Evolutionary conservation across 2,888 invertebrate species (phyloP).

Genomic region (Lasioglossum oenotherae): DNA sequence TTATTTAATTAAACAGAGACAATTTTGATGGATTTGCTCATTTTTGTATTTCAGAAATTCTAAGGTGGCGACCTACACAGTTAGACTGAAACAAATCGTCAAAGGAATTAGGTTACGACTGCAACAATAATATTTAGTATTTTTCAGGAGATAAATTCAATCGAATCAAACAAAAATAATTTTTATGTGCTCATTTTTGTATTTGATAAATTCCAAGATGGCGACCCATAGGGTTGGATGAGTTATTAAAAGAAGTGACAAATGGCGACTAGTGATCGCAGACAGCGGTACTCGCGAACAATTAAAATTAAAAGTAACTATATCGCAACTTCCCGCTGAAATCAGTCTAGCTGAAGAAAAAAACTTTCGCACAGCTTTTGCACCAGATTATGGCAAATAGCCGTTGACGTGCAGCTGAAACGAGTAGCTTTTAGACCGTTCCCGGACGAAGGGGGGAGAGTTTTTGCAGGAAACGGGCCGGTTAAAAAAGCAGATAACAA

Average conservation of each 20-base stretch:
- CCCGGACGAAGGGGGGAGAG: neutral
- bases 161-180: neutral
- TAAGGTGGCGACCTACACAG: too few relatives aligned
- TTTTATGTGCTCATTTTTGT: neutral
- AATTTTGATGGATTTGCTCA: neutral
- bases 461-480: constrained; percentile 9
- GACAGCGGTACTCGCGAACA: neutral
- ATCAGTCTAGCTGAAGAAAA: neutral
- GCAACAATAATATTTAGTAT: neutral
- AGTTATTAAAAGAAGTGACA: too few relatives aligned
- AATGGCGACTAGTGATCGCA: neutral
- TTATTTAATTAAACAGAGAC: neutral
- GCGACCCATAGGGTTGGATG: too few relatives aligned
- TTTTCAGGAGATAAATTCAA: neutral
- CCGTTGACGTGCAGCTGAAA: neutral
- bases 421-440: neutral
- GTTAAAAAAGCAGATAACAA: constrained; percentile 1
- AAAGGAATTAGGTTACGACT: neutral
- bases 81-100: neutral
- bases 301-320: neutral
- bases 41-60: neutral
- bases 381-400: neutral
- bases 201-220: neutral
- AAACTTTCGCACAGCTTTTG: neutral
- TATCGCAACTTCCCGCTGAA: neutral